These are phyloP conservation scores for Pseudorasbora parva DNA, from an alignment of 2,113 vertebrate species.

Conservation along the genomic window DNA sequence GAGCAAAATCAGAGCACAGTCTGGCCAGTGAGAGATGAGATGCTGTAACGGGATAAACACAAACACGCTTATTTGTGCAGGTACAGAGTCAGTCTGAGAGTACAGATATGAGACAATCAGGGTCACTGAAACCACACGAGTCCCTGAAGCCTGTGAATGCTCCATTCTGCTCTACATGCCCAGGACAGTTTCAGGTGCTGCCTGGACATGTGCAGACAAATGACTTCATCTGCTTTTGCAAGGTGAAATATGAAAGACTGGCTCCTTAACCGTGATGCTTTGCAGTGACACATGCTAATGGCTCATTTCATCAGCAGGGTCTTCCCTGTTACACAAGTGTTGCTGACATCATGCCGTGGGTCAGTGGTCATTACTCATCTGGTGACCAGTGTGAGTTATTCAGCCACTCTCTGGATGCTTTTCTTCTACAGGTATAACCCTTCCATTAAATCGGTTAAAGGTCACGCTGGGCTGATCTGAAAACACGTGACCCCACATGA, in stretches of 20 bases:
- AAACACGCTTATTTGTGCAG: not conserved
- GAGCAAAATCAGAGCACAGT: not conserved
- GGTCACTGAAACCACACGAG: constrained; percentile 30
- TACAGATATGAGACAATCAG: constrained; percentile 42
- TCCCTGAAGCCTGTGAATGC: not conserved
- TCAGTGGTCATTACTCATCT: not conserved
- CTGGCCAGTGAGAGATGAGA: not conserved
- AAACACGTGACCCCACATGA: no score
- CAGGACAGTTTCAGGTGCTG: not conserved
- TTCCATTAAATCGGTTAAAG: not conserved
- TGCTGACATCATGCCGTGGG: not conserved
- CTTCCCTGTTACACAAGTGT: not conserved
- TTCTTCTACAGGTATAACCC: not conserved
- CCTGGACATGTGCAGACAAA: not conserved
- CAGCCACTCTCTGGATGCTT: not conserved
- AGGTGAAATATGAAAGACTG: not conserved
- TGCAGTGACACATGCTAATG: not conserved
- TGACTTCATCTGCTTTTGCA: not conserved
- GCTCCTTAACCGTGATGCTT: not conserved
- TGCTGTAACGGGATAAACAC: not conserved
- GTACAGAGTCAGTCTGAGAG: constrained; percentile 27
- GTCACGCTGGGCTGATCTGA: not conserved
- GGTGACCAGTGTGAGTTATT: not conserved
- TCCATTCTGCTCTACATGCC: not conserved
- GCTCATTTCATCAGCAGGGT: not conserved